These are phyloP conservation scores for Cephus runcator DNA, from an alignment of 2,888 invertebrate genomes.

Conservation along the genomic window DNA sequence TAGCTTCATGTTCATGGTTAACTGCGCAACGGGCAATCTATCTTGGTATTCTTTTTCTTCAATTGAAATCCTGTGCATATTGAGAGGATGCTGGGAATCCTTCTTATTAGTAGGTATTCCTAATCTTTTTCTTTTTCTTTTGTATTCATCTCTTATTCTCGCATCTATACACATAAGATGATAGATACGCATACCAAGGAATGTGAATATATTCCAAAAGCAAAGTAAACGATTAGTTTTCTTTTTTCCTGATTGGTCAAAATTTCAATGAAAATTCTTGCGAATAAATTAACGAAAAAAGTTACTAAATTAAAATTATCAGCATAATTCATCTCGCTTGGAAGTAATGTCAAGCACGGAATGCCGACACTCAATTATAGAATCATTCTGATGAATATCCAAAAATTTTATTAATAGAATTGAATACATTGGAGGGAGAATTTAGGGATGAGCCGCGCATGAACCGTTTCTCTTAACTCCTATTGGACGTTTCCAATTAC, in stretches of 20 bases:
- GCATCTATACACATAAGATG: not conserved
- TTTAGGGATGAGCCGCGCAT: slow-evolving; percentile 27
- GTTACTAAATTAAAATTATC: not conserved
- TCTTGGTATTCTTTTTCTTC: slow-evolving; percentile 37
- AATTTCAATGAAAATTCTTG: not conserved
- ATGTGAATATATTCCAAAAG: not conserved
- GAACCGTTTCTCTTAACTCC: slow-evolving; percentile 15
- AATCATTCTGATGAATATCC: not conserved
- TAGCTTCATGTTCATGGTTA: slow-evolving; percentile 35
- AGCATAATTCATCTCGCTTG: not conserved
- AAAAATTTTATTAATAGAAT: not conserved
- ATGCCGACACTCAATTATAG: not conserved
- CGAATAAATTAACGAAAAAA: not conserved
- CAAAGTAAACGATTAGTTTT: not conserved
- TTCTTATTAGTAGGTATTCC: slow-evolving; percentile 12
- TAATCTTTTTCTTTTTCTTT: not conserved
- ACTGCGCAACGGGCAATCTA: slow-evolving; percentile 48
- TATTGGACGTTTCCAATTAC: slow-evolving; percentile 33
- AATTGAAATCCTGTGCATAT: slow-evolving; percentile 29
- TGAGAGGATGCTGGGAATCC: slow-evolving; percentile 18
- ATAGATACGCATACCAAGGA: not conserved
- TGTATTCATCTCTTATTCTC: not conserved
- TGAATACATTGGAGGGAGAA: not conserved
- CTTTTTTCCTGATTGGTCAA: not conserved
- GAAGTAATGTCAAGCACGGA: not conserved